Evolutionary conservation across 2,113 vertebrate genomes (phyloP).

Genomic region (Pagrus major): DNA sequence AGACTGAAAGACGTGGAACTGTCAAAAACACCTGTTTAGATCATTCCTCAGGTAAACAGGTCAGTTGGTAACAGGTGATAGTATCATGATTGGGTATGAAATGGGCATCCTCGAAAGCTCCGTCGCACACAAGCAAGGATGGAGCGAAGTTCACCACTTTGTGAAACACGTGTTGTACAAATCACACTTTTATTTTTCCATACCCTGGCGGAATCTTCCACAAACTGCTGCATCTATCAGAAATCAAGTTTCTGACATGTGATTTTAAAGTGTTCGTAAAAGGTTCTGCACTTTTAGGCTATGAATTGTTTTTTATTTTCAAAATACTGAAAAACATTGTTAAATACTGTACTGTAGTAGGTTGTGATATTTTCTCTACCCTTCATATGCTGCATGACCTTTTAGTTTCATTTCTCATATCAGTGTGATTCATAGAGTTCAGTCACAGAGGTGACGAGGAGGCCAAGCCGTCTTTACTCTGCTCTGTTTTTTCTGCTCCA

Average conservation of each 20-base stretch:
- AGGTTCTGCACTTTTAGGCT: neutral
- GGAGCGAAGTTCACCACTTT: too few relatives aligned
- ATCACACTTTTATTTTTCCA: neutral
- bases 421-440: slow-evolving; percentile 26
- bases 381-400: slow-evolving; percentile 1
- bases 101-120: too few relatives aligned
- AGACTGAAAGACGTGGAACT: too few relatives aligned
- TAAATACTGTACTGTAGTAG: neutral
- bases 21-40: too few relatives aligned
- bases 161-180: too few relatives aligned
- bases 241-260: neutral
- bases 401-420: slow-evolving; percentile 32
- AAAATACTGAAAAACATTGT: neutral
- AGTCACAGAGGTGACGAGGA: slow-evolving; percentile 49
- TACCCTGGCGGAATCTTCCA: too few relatives aligned
- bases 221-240: neutral
- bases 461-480: slow-evolving; percentile 46
- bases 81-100: too few relatives aligned
- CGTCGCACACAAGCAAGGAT: too few relatives aligned
- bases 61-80: too few relatives aligned
- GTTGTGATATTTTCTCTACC: neutral
- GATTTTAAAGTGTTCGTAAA: slow-evolving; percentile 1
- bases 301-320: neutral
- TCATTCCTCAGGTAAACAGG: too few relatives aligned
- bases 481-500: slow-evolving; percentile 51